Evolutionary conservation across 1,140 invertebrate species (phyloP).

Genomic region (Triops cancriformis): DNA sequence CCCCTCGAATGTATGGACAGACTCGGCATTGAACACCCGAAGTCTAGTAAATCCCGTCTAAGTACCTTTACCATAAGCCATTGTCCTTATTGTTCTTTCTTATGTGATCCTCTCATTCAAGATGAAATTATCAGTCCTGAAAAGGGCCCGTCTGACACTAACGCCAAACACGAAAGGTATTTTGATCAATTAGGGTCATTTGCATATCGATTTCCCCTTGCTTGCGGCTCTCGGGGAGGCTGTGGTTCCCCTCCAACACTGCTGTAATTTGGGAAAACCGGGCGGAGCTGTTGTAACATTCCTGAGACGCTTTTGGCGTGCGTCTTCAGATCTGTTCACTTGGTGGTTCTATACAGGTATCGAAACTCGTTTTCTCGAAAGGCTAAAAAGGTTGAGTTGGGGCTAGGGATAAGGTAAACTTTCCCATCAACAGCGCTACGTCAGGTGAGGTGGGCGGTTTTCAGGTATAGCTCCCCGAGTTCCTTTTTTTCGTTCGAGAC

Average conservation of each 20-base stretch:
- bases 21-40: too few relatives aligned
- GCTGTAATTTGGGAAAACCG: conserved; percentile 1
- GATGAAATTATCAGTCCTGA: neutral
- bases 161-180: conserved; percentile 1
- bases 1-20: neutral
- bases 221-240: neutral
- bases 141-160: neutral
- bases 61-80: neutral
- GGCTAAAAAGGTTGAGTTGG: neutral
- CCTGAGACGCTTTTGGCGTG: conserved; percentile 9
- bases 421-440: neutral
- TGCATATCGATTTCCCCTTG: neutral
- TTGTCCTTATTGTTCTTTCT: neutral
- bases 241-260: neutral
- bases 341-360: conserved; percentile 3
- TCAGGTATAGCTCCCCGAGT: neutral
- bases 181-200: neutral
- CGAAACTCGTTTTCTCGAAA: conserved; percentile 10
- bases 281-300: conserved; percentile 1
- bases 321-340: neutral
- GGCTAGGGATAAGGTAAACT: neutral
- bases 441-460: conserved; percentile 4
- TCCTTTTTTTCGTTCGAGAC: neutral
- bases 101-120: neutral
- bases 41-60: neutral